Percentiles rank a stretch among this genome's conserved stretches.
Conservation (phyloP, 2,113 vertebrate species). For the Rhadina sibilatrix region DNA sequence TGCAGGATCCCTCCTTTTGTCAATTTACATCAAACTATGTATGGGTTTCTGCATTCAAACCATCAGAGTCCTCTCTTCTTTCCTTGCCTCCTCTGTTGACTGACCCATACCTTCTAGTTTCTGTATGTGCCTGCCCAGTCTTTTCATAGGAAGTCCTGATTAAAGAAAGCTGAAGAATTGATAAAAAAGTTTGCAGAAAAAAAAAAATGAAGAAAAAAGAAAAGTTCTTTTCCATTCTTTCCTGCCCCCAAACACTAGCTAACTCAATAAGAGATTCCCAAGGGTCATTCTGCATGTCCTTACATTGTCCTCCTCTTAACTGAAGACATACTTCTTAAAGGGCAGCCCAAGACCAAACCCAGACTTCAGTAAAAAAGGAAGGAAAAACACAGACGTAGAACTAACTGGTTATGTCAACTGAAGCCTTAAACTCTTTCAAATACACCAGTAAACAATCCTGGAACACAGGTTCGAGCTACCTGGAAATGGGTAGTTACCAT, state of each 20-base stretch:
- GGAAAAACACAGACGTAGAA: background rate
- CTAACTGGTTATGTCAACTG: background rate
- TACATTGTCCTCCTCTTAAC: background rate
- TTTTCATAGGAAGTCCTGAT: background rate
- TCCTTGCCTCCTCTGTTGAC: background rate
- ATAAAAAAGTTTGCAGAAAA: background rate
- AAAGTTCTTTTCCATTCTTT: background rate
- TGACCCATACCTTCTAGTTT: background rate
- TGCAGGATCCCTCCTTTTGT: background rate
- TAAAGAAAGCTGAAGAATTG: background rate
- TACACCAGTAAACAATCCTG: background rate
- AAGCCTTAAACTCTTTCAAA: background rate
- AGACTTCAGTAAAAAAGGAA: background rate
- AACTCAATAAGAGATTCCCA: background rate
- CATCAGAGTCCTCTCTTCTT: background rate
- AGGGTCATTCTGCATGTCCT: background rate
- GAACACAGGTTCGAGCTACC: background rate
- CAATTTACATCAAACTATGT: background rate
- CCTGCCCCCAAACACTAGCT: background rate
- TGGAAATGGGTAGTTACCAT: background rate
- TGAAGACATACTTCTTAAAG: background rate
- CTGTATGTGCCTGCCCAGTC: background rate
- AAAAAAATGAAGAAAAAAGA: accelerated
- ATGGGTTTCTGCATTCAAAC: background rate
- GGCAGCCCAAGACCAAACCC: background rate